Percentiles rank a stretch among this genome's conserved stretches.
Evolutionary conservation across 1,140 invertebrate genomes (phyloP).

Genomic region (Aricia agestis): DNA sequence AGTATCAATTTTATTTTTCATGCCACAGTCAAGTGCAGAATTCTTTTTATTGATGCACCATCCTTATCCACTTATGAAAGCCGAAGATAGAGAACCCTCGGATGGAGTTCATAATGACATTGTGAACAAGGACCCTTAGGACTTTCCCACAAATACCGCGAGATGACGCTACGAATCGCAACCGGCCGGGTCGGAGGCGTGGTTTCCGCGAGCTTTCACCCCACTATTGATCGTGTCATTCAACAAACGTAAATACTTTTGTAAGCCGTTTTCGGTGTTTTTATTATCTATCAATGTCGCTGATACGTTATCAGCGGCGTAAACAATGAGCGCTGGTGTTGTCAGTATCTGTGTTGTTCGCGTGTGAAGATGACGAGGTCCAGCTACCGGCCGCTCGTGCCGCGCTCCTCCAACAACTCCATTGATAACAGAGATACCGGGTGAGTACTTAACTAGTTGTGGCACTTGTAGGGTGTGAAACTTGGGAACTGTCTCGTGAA

Average conservation of each 20-base stretch:
- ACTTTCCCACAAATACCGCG: not conserved
- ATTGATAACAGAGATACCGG: slow-evolving; percentile 55
- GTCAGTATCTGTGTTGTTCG: slow-evolving; percentile 39
- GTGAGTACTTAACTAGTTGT: slow-evolving; percentile 41
- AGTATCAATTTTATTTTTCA: no score
- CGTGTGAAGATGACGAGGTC: slow-evolving; percentile 59
- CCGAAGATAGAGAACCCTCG: not conserved
- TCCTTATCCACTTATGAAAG: not conserved
- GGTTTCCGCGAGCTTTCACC: slow-evolving; percentile 60
- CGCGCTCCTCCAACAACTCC: slow-evolving; percentile 59
- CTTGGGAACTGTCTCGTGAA: no score
- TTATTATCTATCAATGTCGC: slow-evolving; percentile 38
- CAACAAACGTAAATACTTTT: slow-evolving; percentile 49
- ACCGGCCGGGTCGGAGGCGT: slow-evolving; percentile 52
- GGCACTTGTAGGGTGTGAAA: not conserved
- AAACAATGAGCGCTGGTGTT: slow-evolving; percentile 41
- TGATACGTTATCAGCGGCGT: slow-evolving; percentile 28
- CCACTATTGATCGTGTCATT: slow-evolving; percentile 58
- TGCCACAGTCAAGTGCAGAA: not conserved
- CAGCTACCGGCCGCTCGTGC: slow-evolving; percentile 61
- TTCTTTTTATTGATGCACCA: not conserved
- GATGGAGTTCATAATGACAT: not conserved
- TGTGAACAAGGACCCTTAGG: not conserved
- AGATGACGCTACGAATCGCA: slow-evolving; percentile 34
- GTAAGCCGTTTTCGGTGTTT: slow-evolving; percentile 43